These are phyloP conservation scores for Griposia aprilina DNA, from an alignment of 2,888 invertebrate genomes.

Conservation along the genomic window DNA sequence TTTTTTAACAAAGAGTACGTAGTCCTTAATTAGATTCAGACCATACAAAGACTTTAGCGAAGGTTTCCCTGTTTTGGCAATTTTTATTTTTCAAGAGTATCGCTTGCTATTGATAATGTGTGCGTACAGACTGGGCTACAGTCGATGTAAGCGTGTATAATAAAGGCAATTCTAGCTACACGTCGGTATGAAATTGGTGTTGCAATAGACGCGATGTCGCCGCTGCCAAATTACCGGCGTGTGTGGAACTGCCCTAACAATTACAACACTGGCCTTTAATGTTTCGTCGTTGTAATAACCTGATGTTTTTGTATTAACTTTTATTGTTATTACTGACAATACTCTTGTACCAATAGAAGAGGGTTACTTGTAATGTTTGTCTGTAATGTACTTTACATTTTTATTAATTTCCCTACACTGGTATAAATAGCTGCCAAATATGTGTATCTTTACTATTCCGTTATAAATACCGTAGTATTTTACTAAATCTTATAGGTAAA, in stretches of 20 bases:
- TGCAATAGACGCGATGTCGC: conserved; percentile 75
- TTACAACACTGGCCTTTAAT: conserved; percentile 73
- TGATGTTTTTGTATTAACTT: conserved; percentile 77
- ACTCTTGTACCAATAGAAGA: conserved; percentile 63
- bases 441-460: not conserved
- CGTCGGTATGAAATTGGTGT: conserved; percentile 77
- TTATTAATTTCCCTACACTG: conserved; percentile 36
- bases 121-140: conserved; percentile 47
- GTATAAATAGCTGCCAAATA: not conserved
- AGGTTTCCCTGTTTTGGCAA: not conserved
- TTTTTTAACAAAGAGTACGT: not conserved
- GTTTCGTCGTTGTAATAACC: conserved; percentile 70
- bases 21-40: not conserved
- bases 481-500: not conserved
- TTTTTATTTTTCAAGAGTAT: conserved; percentile 23
- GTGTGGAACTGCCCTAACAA: conserved; percentile 72
- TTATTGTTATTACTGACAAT: conserved; percentile 69
- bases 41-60: not conserved
- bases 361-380: conserved; percentile 45
- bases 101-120: conserved; percentile 47
- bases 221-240: conserved; percentile 79
- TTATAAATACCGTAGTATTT: not conserved
- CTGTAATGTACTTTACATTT: conserved; percentile 51
- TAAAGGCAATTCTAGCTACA: conserved; percentile 77
- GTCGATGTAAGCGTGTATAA: conserved; percentile 67